Conservation (phyloP, 2,888 invertebrate genomes). For the Gymnosoma rotundatum region DNA sequence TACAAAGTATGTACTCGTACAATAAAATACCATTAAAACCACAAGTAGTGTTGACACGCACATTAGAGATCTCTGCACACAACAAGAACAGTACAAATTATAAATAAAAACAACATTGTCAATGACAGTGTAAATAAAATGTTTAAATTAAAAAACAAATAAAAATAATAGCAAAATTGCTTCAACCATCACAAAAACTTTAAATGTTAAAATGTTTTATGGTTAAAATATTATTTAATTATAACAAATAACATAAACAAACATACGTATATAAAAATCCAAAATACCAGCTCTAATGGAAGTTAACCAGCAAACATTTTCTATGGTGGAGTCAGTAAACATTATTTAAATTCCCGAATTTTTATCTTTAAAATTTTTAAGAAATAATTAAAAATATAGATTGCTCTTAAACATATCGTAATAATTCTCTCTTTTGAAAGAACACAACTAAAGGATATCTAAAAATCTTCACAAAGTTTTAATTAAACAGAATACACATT, state of each 20-base stretch:
- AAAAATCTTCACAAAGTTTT: too few species aligned
- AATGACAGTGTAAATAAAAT: constrained; percentile 66
- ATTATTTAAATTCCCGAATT: too few species aligned
- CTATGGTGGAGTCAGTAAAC: too few species aligned
- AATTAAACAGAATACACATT: too few species aligned
- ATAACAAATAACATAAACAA: background rate
- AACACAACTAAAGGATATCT: too few species aligned
- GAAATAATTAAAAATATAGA: too few species aligned
- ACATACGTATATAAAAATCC: background rate
- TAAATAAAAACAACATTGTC: constrained; percentile 54
- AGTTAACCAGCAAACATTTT: background rate
- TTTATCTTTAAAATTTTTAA: too few species aligned
- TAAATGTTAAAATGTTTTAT: constrained; percentile 51
- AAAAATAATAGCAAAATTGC: constrained; percentile 40
- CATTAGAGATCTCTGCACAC: constrained; percentile 59
- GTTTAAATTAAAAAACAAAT: constrained; percentile 42
- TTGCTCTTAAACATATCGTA: too few species aligned
- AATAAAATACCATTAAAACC: constrained; percentile 57
- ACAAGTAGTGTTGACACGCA: constrained; percentile 66
- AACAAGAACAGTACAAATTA: constrained; percentile 8
- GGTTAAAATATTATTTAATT: constrained; percentile 21
- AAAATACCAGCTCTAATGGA: background rate
- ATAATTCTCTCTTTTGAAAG: too few species aligned
- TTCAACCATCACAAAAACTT: constrained; percentile 25
- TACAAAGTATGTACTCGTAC: constrained; percentile 20